Conservation (phyloP, 2,113 vertebrate species). For the Poecile atricapillus region DNA sequence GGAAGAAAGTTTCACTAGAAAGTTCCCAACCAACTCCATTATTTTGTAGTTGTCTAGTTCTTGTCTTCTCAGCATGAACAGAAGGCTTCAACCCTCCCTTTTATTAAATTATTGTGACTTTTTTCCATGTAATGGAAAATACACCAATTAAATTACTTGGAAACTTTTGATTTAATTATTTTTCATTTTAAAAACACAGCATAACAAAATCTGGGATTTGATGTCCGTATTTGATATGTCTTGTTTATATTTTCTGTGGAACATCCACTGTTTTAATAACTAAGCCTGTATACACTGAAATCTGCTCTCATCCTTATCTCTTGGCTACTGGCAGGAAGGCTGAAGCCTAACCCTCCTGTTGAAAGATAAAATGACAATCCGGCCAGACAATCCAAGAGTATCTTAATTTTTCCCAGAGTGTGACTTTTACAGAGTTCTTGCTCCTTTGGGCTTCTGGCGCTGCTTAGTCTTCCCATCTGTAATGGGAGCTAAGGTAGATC, state of each 20-base stretch:
- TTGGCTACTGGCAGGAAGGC: background rate
- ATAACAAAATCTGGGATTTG: background rate
- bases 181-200: background rate
- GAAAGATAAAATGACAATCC: background rate
- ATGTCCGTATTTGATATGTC: background rate
- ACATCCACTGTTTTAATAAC: background rate
- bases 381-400: background rate
- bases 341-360: background rate
- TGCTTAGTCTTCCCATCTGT: background rate
- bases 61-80: background rate
- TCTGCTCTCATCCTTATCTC: background rate
- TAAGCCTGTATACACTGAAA: background rate
- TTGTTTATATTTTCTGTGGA: background rate
- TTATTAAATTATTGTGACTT: rapidly evolving
- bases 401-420: background rate
- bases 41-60: background rate
- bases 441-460: background rate
- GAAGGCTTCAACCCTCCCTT: rapidly evolving
- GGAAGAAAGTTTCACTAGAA: background rate
- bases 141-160: background rate
- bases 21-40: background rate
- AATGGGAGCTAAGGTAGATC: background rate
- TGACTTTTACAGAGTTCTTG: background rate
- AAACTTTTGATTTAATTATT: background rate
- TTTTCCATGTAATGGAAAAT: background rate